These are phyloP conservation scores for Synanthedon tipuliformis DNA, from an alignment of 2,888 invertebrate genomes.

Conservation along the genomic window DNA sequence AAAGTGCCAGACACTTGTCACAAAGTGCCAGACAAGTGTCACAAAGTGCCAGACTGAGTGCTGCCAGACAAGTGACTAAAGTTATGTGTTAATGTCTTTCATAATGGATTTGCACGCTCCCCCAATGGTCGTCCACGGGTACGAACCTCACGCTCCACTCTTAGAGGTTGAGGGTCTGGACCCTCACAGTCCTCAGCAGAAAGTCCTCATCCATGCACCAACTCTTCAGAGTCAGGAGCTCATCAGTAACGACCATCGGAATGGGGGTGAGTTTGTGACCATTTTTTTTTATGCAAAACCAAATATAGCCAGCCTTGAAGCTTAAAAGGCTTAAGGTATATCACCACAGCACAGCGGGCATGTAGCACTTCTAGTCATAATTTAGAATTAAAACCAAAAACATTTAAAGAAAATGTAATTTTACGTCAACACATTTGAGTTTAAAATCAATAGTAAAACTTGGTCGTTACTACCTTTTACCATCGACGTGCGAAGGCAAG, in stretches of 20 bases:
- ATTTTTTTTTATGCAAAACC: too few relatives aligned
- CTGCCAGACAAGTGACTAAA: constrained; percentile 1
- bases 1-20: too few relatives aligned
- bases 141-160: constrained; percentile 59
- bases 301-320: too few relatives aligned
- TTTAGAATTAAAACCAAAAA: too few relatives aligned
- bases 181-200: constrained; percentile 63
- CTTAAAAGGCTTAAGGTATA: too few relatives aligned
- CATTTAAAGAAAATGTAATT: too few relatives aligned
- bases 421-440: too few relatives aligned
- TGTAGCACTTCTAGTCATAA: too few relatives aligned
- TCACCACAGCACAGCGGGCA: too few relatives aligned
- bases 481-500: too few relatives aligned
- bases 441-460: too few relatives aligned
- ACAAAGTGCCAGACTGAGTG: background rate
- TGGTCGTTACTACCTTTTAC: too few relatives aligned
- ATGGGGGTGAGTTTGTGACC: constrained; percentile 44
- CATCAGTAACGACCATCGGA: constrained; percentile 50
- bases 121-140: constrained; percentile 53
- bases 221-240: constrained; percentile 55
- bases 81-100: constrained; percentile 17
- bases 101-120: constrained; percentile 62
- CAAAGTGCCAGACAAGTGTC: constrained; percentile 8
- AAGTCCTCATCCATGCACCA: constrained; percentile 58
- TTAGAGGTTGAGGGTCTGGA: constrained; percentile 60